A percentile compares a stretch with the other conserved stretches of the same genome.
These are phyloP conservation scores for Carcinoscorpius rotundicauda DNA, from an alignment of 1,140 invertebrate species.

Conservation along the genomic window DNA sequence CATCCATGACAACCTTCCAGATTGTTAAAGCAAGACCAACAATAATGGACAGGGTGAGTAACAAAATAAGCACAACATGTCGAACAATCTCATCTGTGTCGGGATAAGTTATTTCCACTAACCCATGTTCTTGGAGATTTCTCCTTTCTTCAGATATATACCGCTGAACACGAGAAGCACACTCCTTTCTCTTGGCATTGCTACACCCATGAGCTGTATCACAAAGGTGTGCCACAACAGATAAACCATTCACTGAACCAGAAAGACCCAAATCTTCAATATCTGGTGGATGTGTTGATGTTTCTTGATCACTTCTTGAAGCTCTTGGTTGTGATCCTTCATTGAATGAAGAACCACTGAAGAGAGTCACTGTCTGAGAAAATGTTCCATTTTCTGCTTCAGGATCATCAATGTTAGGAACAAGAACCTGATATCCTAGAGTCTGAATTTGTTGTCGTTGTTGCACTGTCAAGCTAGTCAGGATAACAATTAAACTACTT, in stretches of 20 bases:
- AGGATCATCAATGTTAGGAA: too few species aligned
- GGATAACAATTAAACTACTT: constrained; percentile 48
- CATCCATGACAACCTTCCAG: constrained; percentile 72
- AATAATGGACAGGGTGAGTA: constrained; percentile 72
- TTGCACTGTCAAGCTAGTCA: constrained; percentile 58
- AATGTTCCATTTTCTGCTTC: too few species aligned
- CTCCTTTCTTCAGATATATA: constrained; percentile 31
- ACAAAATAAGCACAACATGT: constrained; percentile 70
- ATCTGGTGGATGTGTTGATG: too few species aligned
- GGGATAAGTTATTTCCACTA: neutral
- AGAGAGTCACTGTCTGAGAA: too few species aligned
- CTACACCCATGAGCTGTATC: constrained; percentile 2
- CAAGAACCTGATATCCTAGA: too few species aligned
- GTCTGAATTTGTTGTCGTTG: constrained; percentile 32
- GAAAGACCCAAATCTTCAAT: too few species aligned
- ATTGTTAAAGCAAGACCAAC: constrained; percentile 70
- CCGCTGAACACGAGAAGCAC: constrained; percentile 37
- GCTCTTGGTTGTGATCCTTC: too few species aligned
- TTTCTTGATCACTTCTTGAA: too few species aligned
- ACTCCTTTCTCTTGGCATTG: constrained; percentile 36
- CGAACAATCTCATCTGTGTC: constrained; percentile 52
- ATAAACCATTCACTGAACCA: too few species aligned
- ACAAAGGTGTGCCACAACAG: too few species aligned
- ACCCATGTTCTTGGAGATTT: constrained; percentile 18
- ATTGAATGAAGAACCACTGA: too few species aligned